Evolutionary conservation across 64 coral and sea anemone species (phyloP).

Genomic region (Montipora foliosa): DNA sequence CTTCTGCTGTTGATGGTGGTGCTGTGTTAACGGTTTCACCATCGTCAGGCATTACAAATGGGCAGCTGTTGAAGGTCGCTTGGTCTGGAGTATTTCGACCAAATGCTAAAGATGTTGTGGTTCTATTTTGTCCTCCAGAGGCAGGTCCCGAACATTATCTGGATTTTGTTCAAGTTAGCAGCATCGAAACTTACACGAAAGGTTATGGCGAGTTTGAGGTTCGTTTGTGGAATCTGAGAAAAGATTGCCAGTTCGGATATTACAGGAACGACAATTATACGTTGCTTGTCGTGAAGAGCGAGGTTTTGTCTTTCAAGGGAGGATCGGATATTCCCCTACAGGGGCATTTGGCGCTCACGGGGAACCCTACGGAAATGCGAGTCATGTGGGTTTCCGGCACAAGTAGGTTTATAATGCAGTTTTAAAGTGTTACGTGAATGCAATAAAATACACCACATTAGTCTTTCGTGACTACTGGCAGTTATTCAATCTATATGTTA

Average conservation of each 20-base stretch:
- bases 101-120: conserved; percentile 52
- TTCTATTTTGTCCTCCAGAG: conserved; percentile 66
- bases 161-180: conserved; percentile 64
- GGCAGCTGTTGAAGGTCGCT: conserved; percentile 59
- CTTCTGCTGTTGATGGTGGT: conserved; percentile 22
- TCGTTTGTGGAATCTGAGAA: conserved; percentile 77
- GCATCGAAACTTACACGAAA: conserved; percentile 51
- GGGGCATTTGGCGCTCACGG: conserved; percentile 77
- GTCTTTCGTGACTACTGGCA: too few species aligned
- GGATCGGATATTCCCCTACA: conserved; percentile 69
- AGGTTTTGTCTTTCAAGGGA: conserved; percentile 77
- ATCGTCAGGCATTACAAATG: conserved; percentile 59
- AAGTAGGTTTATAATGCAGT: conserved; percentile 48
- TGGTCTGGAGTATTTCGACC: conserved; percentile 70
- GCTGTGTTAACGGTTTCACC: conserved; percentile 75
- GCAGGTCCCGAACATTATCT: conserved; percentile 62
- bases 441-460: too few species aligned
- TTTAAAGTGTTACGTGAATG: too few species aligned
- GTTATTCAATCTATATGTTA: too few species aligned
- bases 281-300: conserved; percentile 58
- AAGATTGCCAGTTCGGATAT: conserved; percentile 87
- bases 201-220: conserved; percentile 81
- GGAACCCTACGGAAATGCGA: conserved; percentile 71
- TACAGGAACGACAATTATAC: conserved; percentile 33
- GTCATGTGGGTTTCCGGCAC: conserved; percentile 98